Percentiles rank a stretch among this genome's conserved stretches.
Evolutionary conservation across 2,888 invertebrate genomes (phyloP).

Genomic region (Parnassius orleans): DNA sequence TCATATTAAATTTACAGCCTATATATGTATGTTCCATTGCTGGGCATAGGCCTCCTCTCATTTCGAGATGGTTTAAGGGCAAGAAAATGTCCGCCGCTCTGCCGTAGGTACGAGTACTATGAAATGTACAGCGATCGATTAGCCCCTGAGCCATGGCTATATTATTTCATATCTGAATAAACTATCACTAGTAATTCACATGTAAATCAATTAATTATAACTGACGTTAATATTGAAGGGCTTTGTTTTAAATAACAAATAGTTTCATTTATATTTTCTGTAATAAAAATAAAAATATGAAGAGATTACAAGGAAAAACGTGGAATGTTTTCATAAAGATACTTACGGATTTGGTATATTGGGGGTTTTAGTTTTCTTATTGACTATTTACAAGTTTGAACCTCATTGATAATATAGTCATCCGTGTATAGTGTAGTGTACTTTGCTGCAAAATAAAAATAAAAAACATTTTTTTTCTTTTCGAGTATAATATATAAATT

Average conservation of each 20-base stretch:
- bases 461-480: background rate
- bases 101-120: too few species aligned
- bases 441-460: conserved; percentile 7
- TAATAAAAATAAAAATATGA: background rate
- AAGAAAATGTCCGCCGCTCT: too few species aligned
- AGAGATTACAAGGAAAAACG: background rate
- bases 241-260: conserved; percentile 12
- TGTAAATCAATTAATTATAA: too few species aligned
- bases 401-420: conserved; percentile 16
- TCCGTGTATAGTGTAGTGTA: conserved; percentile 11
- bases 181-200: too few species aligned
- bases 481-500: too few species aligned
- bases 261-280: conserved; percentile 10
- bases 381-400: conserved; percentile 5
- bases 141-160: too few species aligned
- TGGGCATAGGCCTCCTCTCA: too few species aligned
- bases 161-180: background rate
- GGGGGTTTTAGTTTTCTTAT: conserved; percentile 3
- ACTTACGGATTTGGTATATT: conserved; percentile 6
- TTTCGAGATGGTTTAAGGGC: too few species aligned
- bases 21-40: too few species aligned
- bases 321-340: background rate
- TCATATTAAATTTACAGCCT: too few species aligned
- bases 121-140: too few species aligned
- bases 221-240: conserved; percentile 11